A percentile compares a stretch with the other conserved stretches of the same genome.
phyloP scores from a whole-genome alignment of 2,113 vertebrate genomes.

The Menidia beryllina region DNA sequence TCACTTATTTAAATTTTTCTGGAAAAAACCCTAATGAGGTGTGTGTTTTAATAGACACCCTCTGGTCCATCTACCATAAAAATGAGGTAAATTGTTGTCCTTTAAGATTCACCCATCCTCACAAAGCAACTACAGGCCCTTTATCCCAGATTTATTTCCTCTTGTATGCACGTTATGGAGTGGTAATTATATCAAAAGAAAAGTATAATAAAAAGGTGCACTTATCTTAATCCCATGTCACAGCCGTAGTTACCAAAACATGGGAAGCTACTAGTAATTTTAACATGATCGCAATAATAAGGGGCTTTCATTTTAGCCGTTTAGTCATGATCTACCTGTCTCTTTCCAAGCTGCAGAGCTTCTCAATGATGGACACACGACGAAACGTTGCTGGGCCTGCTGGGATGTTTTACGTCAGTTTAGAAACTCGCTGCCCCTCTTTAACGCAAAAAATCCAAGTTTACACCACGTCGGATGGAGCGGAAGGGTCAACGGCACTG shows the following conservation, averaged over 20 bases:
- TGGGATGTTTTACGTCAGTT: constrained; percentile 9
- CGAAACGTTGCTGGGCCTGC: constrained; percentile 12
- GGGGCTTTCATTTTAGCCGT: background rate
- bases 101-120: too few species aligned
- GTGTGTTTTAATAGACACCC: too few species aligned
- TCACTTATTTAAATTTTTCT: too few species aligned
- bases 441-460: background rate
- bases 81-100: too few species aligned
- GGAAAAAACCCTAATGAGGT: too few species aligned
- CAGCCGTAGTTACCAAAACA: background rate
- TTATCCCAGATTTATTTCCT: too few species aligned
- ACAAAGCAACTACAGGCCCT: too few species aligned
- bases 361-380: constrained; percentile 29
- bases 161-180: too few species aligned
- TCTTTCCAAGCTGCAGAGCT: constrained; percentile 32
- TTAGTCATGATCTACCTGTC: constrained; percentile 53
- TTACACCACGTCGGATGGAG: background rate
- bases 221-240: background rate
- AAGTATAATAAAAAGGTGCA: too few species aligned
- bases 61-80: too few species aligned
- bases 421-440: background rate
- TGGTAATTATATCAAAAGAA: too few species aligned
- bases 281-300: background rate
- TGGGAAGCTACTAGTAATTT: background rate
- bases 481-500: background rate